phyloP scores from a whole-genome alignment of 1,140 invertebrate genomes.

The Anastrepha ludens region DNA sequence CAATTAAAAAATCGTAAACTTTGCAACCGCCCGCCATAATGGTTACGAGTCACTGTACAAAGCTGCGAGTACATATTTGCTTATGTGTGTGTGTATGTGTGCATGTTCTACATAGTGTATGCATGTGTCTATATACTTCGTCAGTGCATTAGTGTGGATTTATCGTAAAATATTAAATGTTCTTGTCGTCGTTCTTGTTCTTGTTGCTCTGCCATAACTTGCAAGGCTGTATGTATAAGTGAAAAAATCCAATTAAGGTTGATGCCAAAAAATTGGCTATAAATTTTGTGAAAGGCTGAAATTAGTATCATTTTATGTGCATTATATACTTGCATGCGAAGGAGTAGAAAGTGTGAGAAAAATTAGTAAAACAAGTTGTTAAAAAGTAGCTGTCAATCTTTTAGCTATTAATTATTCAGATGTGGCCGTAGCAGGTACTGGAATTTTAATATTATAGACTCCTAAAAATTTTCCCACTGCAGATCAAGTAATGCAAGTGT shows the following conservation, averaged over 20 bases:
- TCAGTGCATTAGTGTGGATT: constrained; percentile 20
- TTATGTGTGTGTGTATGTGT: background rate
- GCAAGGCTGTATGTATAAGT: background rate
- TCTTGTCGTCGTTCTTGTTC: constrained; percentile 5
- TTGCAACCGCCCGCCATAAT: constrained; percentile 19
- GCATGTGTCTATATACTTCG: background rate
- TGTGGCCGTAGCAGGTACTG: no score
- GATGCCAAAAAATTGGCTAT: constrained; percentile 26
- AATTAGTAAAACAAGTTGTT: background rate
- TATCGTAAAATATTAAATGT: constrained; percentile 35
- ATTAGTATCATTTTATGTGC: background rate
- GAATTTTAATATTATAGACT: no score
- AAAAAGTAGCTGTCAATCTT: background rate
- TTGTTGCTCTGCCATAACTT: background rate
- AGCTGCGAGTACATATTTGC: background rate
- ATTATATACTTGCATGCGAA: no score
- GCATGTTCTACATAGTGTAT: no score
- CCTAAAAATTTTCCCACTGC: no score
- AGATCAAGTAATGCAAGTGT: no score
- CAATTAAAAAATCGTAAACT: constrained; percentile 58
- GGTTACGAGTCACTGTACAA: background rate
- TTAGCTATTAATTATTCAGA: background rate
- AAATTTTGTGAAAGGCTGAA: constrained; percentile 18
- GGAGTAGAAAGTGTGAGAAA: no score
- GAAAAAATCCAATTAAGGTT: constrained; percentile 19